Percentiles rank a stretch among this genome's conserved stretches.
These are phyloP conservation scores for Hoplodrina ambigua DNA, from an alignment of 2,888 invertebrate species.

Conservation along the genomic window DNA sequence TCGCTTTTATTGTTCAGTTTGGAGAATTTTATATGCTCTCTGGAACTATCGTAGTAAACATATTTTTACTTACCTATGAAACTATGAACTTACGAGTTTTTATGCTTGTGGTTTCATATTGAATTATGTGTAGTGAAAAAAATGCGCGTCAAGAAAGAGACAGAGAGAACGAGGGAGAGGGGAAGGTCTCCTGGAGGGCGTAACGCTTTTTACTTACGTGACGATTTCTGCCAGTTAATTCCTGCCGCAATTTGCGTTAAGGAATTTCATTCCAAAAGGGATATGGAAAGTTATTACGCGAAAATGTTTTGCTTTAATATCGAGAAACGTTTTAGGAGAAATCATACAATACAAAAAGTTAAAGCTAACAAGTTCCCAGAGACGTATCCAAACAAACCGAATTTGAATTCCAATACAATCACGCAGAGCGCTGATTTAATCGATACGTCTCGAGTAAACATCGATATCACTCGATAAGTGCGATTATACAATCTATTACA, in stretches of 20 bases:
- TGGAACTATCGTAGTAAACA: slow-evolving; percentile 47
- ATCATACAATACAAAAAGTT: slow-evolving; percentile 4
- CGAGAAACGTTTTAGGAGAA: not conserved
- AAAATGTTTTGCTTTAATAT: not conserved
- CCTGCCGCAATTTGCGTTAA: too few species aligned
- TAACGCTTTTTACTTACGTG: too few species aligned
- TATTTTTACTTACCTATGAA: slow-evolving; percentile 29
- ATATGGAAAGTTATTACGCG: not conserved
- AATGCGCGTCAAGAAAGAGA: too few species aligned
- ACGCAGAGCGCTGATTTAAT: slow-evolving; percentile 39
- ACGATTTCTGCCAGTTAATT: too few species aligned
- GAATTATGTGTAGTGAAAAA: slow-evolving; percentile 29
- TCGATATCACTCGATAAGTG: slow-evolving; percentile 55
- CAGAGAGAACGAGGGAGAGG: too few species aligned
- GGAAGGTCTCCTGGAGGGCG: too few species aligned
- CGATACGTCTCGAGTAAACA: slow-evolving; percentile 42
- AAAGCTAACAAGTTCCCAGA: not conserved
- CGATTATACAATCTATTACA: slow-evolving; percentile 61
- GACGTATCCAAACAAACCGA: slow-evolving; percentile 34
- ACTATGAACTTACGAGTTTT: slow-evolving; percentile 28
- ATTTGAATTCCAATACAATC: slow-evolving; percentile 36
- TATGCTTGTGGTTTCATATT: slow-evolving; percentile 40
- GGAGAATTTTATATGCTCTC: slow-evolving; percentile 47
- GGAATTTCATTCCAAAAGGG: too few species aligned
- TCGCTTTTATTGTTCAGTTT: slow-evolving; percentile 48